Percentiles rank a stretch among this genome's conserved stretches.
These are phyloP conservation scores for Spea hammondii DNA, from an alignment of 2,797 vertebrate species.

Conservation along the genomic window DNA sequence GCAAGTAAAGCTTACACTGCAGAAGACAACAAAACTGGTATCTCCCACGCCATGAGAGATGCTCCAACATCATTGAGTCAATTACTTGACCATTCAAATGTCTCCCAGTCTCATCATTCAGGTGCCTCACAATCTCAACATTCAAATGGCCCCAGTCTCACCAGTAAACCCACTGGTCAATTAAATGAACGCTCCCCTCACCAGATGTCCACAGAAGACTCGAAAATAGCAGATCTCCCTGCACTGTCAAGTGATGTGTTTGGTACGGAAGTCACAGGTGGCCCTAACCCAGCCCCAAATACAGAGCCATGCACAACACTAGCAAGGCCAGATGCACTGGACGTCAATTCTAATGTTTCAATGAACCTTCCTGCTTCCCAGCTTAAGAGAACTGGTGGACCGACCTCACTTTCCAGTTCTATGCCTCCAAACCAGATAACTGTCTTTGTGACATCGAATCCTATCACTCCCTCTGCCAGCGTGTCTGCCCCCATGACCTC, in stretches of 20 bases:
- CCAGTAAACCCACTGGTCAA: slow-evolving; percentile 72
- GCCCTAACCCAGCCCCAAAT: slow-evolving; percentile 63
- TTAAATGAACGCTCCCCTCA: slow-evolving; percentile 69
- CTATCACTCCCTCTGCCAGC: slow-evolving; percentile 82
- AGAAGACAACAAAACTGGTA: slow-evolving; percentile 74
- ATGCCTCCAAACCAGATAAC: slow-evolving; percentile 87
- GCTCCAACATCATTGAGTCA: slow-evolving; percentile 92
- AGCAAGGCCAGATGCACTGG: slow-evolving; percentile 65
- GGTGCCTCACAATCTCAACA: slow-evolving; percentile 45
- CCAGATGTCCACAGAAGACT: slow-evolving; percentile 63
- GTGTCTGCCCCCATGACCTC: slow-evolving; percentile 72
- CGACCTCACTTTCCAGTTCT: slow-evolving; percentile 74
- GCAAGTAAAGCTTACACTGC: slow-evolving; percentile 61
- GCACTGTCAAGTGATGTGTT: slow-evolving; percentile 62
- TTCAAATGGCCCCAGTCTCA: slow-evolving; percentile 70
- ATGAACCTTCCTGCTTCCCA: slow-evolving; percentile 78
- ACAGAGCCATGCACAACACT: slow-evolving; percentile 62
- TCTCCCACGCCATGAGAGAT: slow-evolving; percentile 79
- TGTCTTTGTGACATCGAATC: slow-evolving; percentile 92
- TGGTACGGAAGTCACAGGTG: slow-evolving; percentile 65
- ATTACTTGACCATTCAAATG: slow-evolving; percentile 85
- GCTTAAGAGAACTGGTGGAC: slow-evolving; percentile 78
- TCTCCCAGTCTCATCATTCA: slow-evolving; percentile 64
- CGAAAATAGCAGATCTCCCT: slow-evolving; percentile 68
- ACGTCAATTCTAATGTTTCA: slow-evolving; percentile 61